phyloP scores from a whole-genome alignment of 2,113 vertebrate species.

The Lethenteron camtschaticum region DNA sequence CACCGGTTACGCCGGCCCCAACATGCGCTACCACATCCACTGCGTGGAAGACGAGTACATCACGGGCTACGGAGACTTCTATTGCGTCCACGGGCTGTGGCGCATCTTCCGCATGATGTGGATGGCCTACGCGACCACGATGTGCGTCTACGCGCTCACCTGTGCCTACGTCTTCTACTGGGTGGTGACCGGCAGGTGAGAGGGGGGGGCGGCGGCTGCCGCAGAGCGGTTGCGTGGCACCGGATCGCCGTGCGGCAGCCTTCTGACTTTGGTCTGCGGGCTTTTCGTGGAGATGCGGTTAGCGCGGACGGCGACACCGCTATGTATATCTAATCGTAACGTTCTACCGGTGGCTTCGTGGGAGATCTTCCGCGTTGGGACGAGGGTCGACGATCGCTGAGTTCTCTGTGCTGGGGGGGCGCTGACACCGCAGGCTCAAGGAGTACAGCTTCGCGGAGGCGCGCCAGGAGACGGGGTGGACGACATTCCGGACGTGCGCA shows the following conservation, averaged over 20 bases:
- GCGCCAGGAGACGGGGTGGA: constrained; percentile 9
- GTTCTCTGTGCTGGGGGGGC: too few relatives aligned
- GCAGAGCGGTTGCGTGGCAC: too few relatives aligned
- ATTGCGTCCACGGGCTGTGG: constrained; percentile 9
- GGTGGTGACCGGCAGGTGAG: not conserved
- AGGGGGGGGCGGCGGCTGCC: too few relatives aligned
- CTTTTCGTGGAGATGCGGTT: too few relatives aligned
- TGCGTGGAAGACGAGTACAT: constrained; percentile 10
- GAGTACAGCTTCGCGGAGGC: constrained; percentile 8
- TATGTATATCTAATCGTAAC: too few relatives aligned
- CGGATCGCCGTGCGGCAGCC: too few relatives aligned
- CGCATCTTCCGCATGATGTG: constrained; percentile 9
- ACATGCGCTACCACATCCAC: constrained; percentile 7
- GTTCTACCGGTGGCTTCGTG: too few relatives aligned
- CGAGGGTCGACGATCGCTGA: too few relatives aligned
- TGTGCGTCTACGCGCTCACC: constrained; percentile 7
- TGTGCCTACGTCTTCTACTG: constrained; percentile 8
- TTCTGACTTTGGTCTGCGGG: too few relatives aligned
- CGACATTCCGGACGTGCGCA: constrained; percentile 8
- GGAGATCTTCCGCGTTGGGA: too few relatives aligned
- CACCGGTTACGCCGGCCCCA: not conserved
- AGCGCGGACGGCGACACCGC: too few relatives aligned
- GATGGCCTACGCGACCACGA: constrained; percentile 6
- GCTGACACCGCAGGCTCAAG: constrained; percentile 6
- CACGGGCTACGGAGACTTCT: constrained; percentile 9